Percentiles rank a stretch among this genome's conserved stretches.
Evolutionary conservation across 1,140 invertebrate genomes (phyloP).

Genomic region (Himalopsyche phryganea): DNA sequence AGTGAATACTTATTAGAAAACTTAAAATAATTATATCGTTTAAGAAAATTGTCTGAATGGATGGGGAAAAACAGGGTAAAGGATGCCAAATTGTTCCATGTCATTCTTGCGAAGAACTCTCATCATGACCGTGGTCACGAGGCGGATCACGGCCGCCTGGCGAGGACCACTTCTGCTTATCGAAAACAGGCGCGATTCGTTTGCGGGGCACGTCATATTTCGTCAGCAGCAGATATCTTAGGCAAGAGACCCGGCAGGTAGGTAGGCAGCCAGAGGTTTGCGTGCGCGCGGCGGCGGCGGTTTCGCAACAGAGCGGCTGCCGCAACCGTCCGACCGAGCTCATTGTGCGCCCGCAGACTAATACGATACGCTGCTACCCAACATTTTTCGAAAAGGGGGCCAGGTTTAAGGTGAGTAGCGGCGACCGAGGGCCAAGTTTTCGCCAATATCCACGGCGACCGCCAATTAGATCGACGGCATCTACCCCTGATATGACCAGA

Average conservation of each 20-base stretch:
- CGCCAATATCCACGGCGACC: too few relatives aligned
- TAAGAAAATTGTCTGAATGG: too few relatives aligned
- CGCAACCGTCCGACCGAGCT: slow-evolving; percentile 3
- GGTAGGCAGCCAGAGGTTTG: background rate
- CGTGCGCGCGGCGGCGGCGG: background rate
- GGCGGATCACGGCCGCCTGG: background rate
- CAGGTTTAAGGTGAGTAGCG: slow-evolving; percentile 3
- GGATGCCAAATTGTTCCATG: too few relatives aligned
- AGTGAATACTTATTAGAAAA: too few relatives aligned
- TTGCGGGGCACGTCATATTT: slow-evolving; percentile 17
- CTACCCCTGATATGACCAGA: too few relatives aligned
- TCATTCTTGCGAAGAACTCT: background rate
- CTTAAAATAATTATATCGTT: too few relatives aligned
- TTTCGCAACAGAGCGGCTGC: background rate
- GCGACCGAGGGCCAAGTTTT: background rate
- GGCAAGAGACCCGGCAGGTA: slow-evolving; percentile 7
- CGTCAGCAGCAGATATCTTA: slow-evolving; percentile 17
- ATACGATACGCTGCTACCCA: too few relatives aligned
- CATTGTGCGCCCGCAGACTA: background rate
- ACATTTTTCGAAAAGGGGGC: background rate
- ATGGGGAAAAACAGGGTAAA: too few relatives aligned
- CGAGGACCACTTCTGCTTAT: background rate
- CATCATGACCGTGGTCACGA: background rate
- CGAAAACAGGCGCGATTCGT: too few relatives aligned
- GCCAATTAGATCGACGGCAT: too few relatives aligned